A percentile compares a stretch with the other conserved stretches of the same genome.
Evolutionary conservation across 1,140 invertebrate species (phyloP).

Genomic region (Ctenoplectra terminalis): DNA sequence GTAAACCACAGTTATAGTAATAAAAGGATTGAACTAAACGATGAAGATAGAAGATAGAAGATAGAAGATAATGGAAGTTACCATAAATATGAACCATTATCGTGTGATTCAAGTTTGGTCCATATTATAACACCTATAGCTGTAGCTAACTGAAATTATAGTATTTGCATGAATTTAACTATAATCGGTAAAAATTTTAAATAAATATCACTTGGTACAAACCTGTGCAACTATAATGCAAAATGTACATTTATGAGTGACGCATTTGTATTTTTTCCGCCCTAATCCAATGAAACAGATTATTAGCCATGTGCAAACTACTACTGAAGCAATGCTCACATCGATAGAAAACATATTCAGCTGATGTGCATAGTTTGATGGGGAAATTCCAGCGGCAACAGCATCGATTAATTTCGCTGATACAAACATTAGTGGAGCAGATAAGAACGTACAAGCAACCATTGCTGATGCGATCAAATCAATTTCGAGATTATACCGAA

Average conservation of each 20-base stretch:
- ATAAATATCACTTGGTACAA: constrained; percentile 59
- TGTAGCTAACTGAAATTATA: constrained; percentile 68
- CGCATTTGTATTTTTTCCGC: constrained; percentile 89
- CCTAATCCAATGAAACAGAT: constrained; percentile 87
- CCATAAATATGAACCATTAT: constrained; percentile 73
- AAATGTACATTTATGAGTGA: constrained; percentile 92
- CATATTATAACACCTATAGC: constrained; percentile 78
- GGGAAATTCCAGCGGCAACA: constrained; percentile 85
- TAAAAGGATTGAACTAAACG: neutral
- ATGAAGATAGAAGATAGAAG: neutral
- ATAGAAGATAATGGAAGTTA: constrained; percentile 51
- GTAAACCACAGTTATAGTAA: constrained; percentile 16
- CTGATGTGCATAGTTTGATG: constrained; percentile 88
- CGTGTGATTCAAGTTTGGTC: constrained; percentile 72
- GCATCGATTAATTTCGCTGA: constrained; percentile 96
- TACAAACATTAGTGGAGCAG: constrained; percentile 96
- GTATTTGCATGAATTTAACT: neutral
- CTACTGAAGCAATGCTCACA: constrained; percentile 89
- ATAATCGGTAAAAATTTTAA: neutral
- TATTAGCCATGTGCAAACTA: constrained; percentile 91
- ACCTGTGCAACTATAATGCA: constrained; percentile 92
- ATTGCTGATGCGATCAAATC: constrained; percentile 96
- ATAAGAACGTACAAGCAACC: constrained; percentile 96
- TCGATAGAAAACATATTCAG: constrained; percentile 92
- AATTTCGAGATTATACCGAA: constrained; percentile 92